A percentile compares a stretch with the other conserved stretches of the same genome.
Conservation (phyloP, 2,888 invertebrate genomes). For the Nebria salina region DNA sequence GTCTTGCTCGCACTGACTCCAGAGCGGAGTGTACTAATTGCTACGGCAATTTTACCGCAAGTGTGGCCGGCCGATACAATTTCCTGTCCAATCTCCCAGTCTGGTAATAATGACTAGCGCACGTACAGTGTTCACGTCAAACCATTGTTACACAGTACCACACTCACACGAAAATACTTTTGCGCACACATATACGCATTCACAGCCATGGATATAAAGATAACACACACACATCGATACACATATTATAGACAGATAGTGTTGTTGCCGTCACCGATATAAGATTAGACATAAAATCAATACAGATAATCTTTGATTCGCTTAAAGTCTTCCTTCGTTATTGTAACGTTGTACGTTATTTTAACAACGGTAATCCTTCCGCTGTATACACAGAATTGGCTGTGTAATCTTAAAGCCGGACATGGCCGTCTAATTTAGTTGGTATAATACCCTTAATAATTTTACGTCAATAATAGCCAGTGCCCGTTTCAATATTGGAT, state of each 20-base stretch:
- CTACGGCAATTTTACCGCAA: conserved; percentile 45
- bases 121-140: conserved; percentile 20
- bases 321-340: conserved; percentile 56
- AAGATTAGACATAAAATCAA: conserved; percentile 58
- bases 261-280: conserved; percentile 48
- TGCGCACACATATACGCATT: conserved; percentile 3
- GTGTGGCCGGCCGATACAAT: conserved; percentile 46
- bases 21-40: conserved; percentile 29
- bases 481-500: no score
- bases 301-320: conserved; percentile 60
- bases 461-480: not conserved
- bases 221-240: not conserved
- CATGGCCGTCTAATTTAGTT: not conserved
- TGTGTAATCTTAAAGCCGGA: not conserved
- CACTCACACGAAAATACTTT: no score
- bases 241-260: not conserved
- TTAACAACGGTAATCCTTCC: conserved; percentile 44
- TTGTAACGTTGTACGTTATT: conserved; percentile 46
- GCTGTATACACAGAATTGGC: not conserved
- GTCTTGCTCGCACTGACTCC: not conserved
- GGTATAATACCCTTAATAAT: not conserved
- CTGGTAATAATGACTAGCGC: conserved; percentile 29
- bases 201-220: not conserved
- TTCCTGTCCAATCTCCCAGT: conserved; percentile 39
- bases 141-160: conserved; percentile 32